Conservation (phyloP, 1,140 invertebrate genomes). For the Reticulitermes speratus region DNA sequence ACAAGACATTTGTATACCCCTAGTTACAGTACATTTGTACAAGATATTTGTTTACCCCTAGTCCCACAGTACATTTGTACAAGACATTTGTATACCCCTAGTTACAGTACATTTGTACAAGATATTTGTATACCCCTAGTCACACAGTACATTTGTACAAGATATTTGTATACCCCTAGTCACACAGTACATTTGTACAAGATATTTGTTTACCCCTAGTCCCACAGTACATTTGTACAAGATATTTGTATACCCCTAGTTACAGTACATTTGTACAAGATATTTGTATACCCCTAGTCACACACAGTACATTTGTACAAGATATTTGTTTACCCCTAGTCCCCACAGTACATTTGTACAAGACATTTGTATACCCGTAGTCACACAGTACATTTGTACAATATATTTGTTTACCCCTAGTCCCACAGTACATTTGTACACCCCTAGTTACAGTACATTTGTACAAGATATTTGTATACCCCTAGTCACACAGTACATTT, state of each 20-base stretch:
- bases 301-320: no score
- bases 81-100: neutral
- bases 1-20: neutral
- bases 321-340: neutral
- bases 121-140: neutral
- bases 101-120: neutral
- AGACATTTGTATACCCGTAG: neutral
- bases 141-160: neutral
- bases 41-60: neutral
- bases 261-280: neutral
- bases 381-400: neutral
- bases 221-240: no score
- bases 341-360: no score
- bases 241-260: neutral
- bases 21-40: neutral
- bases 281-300: neutral
- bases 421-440: neutral
- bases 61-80: no score
- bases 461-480: neutral
- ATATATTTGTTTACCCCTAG: neutral
- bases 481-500: neutral
- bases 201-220: neutral
- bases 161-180: neutral
- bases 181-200: neutral
- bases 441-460: neutral